Evolutionary conservation across 1,140 invertebrate species (phyloP), one percentile per base, ranked within the genome.

Genomic region (Parasteatoda tepidariorum): DNA sequence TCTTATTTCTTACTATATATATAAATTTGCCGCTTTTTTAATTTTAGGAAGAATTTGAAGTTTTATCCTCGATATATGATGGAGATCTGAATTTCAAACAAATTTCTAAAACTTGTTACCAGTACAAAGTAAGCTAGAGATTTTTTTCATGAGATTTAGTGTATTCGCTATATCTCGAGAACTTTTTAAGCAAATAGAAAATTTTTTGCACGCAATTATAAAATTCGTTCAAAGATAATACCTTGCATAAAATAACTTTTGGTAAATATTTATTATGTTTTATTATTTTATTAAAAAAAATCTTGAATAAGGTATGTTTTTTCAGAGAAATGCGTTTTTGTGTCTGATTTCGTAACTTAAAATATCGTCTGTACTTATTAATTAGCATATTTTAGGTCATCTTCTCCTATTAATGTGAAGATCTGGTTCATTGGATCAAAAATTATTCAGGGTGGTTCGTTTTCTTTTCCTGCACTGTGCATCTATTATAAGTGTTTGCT

Each of bases 1-100:
- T n/a, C n/a, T n/a, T n/a, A n/a, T n/a, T n/a, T n/a, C n/a, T n/a
- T n/a, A n/a, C n/a, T n/a, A n/a, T n/a, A n/a, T n/a, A n/a, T n/a
- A n/a, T n/a, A n/a, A n/a, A n/a, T n/a, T n/a, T n/a, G n/a, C n/a
- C n/a, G n/a, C n/a, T 54, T 11, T 67, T 34, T 62, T 28, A 41
- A 22, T 95, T 96, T 89, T 91, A 94, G 84, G 96, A 98, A 87
- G 97, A 98, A 90, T 90, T 93, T 71, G 96, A 98, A 92, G 97
- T 97, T 0, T 89, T 98, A 71, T 91, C 92, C 85, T 97, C 96
- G 11, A 98, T 98, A 87, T 98, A 98, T 90, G 96, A 98, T 87
- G 96, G 96, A 22, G 97, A 98, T 90, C 89, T 92, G 26, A 92
- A 92, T 83, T 98, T 97, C 87, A 96, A 95, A 88, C 92, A 95